These are phyloP conservation scores for Orchestia grillus DNA, from an alignment of 1,140 invertebrate species.

Conservation along the genomic window DNA sequence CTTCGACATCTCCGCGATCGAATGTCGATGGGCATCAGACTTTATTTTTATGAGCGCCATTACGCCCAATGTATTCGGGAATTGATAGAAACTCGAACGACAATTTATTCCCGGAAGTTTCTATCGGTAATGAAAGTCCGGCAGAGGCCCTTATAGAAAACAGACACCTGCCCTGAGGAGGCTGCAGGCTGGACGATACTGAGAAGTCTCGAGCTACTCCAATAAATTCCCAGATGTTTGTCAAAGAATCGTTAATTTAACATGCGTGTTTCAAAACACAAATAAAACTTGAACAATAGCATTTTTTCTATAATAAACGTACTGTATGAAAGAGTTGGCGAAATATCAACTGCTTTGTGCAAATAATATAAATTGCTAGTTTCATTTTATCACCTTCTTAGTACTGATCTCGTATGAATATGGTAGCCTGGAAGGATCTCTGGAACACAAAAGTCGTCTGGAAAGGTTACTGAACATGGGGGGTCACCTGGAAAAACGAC, in stretches of 20 bases:
- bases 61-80: conserved; percentile 25
- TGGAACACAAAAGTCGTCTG: neutral
- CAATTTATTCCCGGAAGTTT: conserved; percentile 39
- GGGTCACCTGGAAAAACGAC: no score
- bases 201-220: neutral
- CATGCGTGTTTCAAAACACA: neutral
- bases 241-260: neutral
- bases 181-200: neutral
- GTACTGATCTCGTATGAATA: no score
- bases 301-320: neutral
- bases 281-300: neutral
- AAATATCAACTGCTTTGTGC: neutral
- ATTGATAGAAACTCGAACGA: conserved; percentile 40
- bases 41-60: conserved; percentile 45
- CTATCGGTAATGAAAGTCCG: conserved; percentile 44
- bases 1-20: conserved; percentile 33
- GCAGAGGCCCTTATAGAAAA: neutral
- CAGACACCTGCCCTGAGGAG: neutral
- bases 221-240: neutral
- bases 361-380: neutral
- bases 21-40: conserved; percentile 42
- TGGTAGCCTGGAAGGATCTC: no score
- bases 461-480: neutral
- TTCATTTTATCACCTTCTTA: neutral
- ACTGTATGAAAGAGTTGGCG: neutral